Base-by-base conservation (phyloP, 2,888 invertebrate species). In the Anthophora plumipes region DNA sequence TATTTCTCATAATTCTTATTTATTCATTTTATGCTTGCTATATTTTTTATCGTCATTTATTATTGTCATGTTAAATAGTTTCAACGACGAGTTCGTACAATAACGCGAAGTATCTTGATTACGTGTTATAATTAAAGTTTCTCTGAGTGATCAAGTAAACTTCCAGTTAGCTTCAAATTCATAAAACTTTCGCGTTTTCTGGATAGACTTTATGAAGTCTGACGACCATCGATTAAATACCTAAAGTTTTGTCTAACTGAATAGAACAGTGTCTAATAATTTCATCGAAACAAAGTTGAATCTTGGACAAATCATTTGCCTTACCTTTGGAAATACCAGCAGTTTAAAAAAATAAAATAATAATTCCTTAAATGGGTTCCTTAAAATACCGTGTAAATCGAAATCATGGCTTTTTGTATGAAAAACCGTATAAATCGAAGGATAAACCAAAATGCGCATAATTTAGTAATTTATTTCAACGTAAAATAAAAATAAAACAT, bases 91-190 rank as follows among this genome's bases (percentile, higher is more conserved):
- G 22, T 39, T 66, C 52, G 14, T 25, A 22, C 17, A 52, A 41
- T 22, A 54, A 20, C 20, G 14, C 22, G 9, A 22, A 52, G 37
- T 14, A 12, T 31, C 48, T 48, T n/a, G n/a, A 31, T 39, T 39
- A 22, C 14, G 52, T 1, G 14, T n/a, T 9, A 67, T 54, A 67
- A 67, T 66, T 66, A 67, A 17, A 43, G 14, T 37, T 54, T 54
- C n/a, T 20, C 66, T 17, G 22, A 50, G 37, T 64, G 50, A 50
- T 64, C 46, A 46, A 31, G 46, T 31, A 11, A 46, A n/a, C 48
- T 11, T 63, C 63, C n/a, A 63, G 31, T 31, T 63, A 63, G 11
- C 25, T n/a, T 17, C n/a, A 48, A 22, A 48, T 63, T 63, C 48
- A 41, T 54, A 41, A 67, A 67, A 54, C 39, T 39, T 60, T 50